Percentiles rank a stretch among this genome's conserved stretches.
phyloP scores from a whole-genome alignment of 2,888 invertebrate species.

The Drosophila parthenogenetica region DNA sequence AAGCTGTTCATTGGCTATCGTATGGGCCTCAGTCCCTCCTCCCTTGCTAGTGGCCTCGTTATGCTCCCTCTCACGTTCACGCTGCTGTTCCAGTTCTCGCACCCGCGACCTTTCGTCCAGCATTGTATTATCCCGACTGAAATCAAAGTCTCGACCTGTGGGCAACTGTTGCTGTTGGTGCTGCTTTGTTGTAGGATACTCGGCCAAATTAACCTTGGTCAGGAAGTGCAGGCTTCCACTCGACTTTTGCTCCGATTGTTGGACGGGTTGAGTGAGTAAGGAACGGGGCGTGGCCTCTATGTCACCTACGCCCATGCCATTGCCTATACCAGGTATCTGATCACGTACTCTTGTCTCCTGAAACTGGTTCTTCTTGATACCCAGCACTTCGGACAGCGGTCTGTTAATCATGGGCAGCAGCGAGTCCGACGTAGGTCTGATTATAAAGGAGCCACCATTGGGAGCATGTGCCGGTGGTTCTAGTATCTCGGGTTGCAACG shows the following conservation, averaged over 20 bases:
- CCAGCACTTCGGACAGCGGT: conserved; percentile 85
- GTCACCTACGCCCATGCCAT: conserved; percentile 48
- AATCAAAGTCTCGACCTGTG: conserved; percentile 82
- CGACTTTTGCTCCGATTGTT: conserved; percentile 33
- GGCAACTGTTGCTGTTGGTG: conserved; percentile 65
- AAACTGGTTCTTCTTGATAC: conserved; percentile 85
- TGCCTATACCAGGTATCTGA: conserved; percentile 51
- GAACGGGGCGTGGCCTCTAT: conserved; percentile 71
- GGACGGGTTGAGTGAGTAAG: conserved; percentile 45
- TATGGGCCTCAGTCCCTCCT: conserved; percentile 65
- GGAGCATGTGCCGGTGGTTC: conserved; percentile 60
- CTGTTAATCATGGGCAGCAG: conserved; percentile 85
- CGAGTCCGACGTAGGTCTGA: conserved; percentile 81
- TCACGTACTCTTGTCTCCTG: conserved; percentile 85
- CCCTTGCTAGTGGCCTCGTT: conserved; percentile 64
- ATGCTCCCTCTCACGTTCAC: conserved; percentile 64
- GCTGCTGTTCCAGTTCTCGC: conserved; percentile 72
- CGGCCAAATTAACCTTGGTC: conserved; percentile 83
- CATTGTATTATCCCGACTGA: conserved; percentile 84
- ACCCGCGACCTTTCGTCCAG: conserved; percentile 82
- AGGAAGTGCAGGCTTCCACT: conserved; percentile 74
- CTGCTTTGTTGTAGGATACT: conserved; percentile 80
- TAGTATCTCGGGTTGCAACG: conserved; percentile 55
- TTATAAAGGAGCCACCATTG: conserved; percentile 74
- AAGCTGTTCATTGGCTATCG: conserved; percentile 82